Evolutionary conservation across 92 coral and sea anemone genomes (phyloP), one percentile per base, ranked within the genome.

Genomic region (Plumapathes pennacea): DNA sequence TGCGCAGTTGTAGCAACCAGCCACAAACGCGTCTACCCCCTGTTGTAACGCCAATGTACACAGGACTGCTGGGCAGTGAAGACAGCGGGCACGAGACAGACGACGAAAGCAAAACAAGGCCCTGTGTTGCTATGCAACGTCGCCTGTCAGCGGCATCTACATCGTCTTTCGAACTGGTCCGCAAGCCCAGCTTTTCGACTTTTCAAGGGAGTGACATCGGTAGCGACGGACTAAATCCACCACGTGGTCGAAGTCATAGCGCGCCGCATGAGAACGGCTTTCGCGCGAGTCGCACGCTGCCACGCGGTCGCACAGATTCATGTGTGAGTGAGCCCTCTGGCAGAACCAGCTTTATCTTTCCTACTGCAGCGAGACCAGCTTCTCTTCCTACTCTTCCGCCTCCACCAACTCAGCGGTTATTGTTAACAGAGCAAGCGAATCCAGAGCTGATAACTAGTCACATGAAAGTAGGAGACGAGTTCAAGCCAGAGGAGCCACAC

Each of bases 41-140:
- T 44, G 69, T 82, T 20, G 56, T 82, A 29, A 71, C 89, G 26
- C 74, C 60, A 0, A 74, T 82, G 38, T 82, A 82, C 32, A 67
- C 64, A 13, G 89, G 62, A 21, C 52, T 41, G 30, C 27, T 60
- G 3, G 9, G 32, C 28, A 66, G 73, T 54, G 73, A 72, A 27
- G 78, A 65, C 43, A 69, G 79, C 30, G 86, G 75, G 5, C 60
- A 71, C 27, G 82, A 50, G 19, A 27, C 50, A 6, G 71, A 72
- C 9, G 32, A 43, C 14, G 65, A 38, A 15, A 33, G 30, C 28
- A 61, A 29, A 10, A 40, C 30, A 11, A 9, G 27, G 17, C 30
- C 49, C 28, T 13, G n/a, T 8, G 9, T 17, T 0, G 29, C 40
- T 26, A 15, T 31, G 37, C 44, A 33, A 36, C 72, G 25, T 8